These are phyloP conservation scores for Lucilia sericata DNA, from an alignment of 1,140 invertebrate genomes.

Conservation along the genomic window DNA sequence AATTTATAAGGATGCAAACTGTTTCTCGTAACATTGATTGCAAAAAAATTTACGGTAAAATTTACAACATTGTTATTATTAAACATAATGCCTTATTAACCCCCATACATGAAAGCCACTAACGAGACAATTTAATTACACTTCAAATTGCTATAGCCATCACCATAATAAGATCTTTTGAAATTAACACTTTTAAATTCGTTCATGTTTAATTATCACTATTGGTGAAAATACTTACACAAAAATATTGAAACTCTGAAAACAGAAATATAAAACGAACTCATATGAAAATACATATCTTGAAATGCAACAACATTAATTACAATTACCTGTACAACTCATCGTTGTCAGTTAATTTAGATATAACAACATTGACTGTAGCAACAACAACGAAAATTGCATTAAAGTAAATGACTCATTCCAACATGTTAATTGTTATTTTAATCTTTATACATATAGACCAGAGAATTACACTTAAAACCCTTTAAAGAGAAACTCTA, in stretches of 20 bases:
- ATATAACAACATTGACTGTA: conserved; percentile 4
- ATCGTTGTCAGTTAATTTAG: conserved; percentile 43
- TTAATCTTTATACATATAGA: conserved; percentile 30
- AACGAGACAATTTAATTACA: background rate
- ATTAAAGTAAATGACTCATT: conserved; percentile 33
- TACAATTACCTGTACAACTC: conserved; percentile 44
- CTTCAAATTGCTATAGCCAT: background rate
- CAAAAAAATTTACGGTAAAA: no score
- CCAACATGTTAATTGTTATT: conserved; percentile 39
- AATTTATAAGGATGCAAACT: no score
- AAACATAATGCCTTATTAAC: no score
- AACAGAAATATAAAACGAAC: conserved; percentile 6
- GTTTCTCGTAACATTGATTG: no score
- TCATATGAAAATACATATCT: conserved; percentile 9
- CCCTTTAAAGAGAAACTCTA: conserved; percentile 22
- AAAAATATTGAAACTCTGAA: background rate
- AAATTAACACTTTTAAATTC: conserved; percentile 39
- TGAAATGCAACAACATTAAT: conserved; percentile 43
- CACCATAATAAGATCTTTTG: background rate
- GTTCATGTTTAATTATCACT: conserved; percentile 33
- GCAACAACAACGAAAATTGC: background rate
- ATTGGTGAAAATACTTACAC: background rate
- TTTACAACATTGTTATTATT: no score
- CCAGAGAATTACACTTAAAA: conserved; percentile 24
- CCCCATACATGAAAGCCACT: no score